Conservation (phyloP, 2,888 invertebrate species). For the Ypsolopha sequella region DNA sequence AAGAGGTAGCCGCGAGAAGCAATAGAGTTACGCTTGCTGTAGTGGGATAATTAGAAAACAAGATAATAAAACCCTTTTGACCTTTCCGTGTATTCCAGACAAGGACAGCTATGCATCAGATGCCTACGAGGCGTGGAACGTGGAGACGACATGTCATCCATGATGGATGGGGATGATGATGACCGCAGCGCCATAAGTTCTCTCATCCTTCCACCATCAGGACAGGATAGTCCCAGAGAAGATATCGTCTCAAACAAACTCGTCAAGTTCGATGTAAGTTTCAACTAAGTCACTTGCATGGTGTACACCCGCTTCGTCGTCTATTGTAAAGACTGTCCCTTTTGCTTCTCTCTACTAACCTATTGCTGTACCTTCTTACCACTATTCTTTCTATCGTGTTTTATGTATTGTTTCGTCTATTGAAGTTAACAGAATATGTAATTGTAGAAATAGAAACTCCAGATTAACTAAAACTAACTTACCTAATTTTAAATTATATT, state of each 20-base stretch:
- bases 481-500: too few species aligned
- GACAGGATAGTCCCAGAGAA: constrained; percentile 51
- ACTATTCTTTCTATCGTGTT: too few species aligned
- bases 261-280: constrained; percentile 72
- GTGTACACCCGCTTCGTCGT: background rate
- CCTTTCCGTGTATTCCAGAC: constrained; percentile 58
- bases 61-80: background rate
- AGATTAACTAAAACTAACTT: too few species aligned
- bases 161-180: constrained; percentile 80
- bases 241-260: constrained; percentile 59
- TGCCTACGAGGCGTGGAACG: constrained; percentile 77
- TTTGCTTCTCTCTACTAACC: background rate
- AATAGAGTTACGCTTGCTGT: background rate
- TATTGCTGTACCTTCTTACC: constrained; percentile 10
- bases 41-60: background rate
- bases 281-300: background rate
- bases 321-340: background rate
- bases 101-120: constrained; percentile 85
- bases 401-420: too few species aligned
- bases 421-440: too few species aligned
- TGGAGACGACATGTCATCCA: constrained; percentile 73
- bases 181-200: constrained; percentile 75
- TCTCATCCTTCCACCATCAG: constrained; percentile 52
- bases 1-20: too few species aligned
- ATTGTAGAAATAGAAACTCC: too few species aligned